phyloP scores from a whole-genome alignment of 2,113 vertebrate species.

The Tretioscincus oriximinensis region DNA sequence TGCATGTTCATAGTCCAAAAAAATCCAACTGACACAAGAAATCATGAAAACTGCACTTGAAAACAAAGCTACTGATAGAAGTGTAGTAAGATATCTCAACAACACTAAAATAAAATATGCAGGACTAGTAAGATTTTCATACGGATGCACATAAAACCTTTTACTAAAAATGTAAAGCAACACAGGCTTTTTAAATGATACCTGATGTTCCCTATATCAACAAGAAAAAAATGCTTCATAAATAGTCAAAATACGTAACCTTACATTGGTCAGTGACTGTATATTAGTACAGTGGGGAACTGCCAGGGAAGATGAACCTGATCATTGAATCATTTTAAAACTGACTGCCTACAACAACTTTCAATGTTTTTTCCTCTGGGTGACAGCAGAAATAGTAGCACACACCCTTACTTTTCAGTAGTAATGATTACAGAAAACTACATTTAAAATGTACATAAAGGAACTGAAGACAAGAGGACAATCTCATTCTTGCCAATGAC shows the following conservation, averaged over 20 bases:
- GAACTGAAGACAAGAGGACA: background rate
- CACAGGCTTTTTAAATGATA: background rate
- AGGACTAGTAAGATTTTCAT: background rate
- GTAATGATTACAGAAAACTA: background rate
- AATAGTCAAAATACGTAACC: no score
- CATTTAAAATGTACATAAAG: background rate
- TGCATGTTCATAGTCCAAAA: background rate
- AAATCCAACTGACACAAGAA: background rate
- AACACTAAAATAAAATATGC: background rate
- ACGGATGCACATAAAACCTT: background rate
- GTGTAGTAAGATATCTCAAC: background rate
- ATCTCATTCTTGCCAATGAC: background rate
- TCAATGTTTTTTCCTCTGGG: no score
- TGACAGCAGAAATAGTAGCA: no score
- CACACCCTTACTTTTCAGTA: background rate
- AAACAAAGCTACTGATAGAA: background rate
- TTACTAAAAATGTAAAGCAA: background rate
- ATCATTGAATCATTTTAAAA: no score
- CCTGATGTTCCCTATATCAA: no score
- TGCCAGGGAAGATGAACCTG: no score
- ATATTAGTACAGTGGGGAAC: no score
- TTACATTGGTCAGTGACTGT: no score
- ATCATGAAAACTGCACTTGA: background rate
- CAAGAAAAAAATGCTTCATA: no score
- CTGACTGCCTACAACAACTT: no score